Base-by-base conservation (phyloP, 2,888 invertebrate genomes). In the Ethmia dodecea region DNA sequence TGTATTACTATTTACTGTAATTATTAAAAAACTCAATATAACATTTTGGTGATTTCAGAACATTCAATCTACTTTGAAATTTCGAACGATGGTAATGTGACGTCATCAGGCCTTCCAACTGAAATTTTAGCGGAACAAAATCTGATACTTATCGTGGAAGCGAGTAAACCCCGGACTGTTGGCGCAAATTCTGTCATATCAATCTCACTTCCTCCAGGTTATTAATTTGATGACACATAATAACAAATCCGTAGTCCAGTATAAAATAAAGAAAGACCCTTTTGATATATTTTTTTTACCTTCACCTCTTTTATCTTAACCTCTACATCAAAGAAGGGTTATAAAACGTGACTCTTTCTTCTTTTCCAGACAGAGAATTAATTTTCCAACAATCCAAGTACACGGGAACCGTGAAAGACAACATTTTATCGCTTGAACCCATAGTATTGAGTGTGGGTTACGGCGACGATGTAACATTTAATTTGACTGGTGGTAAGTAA, bases 401-500 rank as follows among this genome's bases (percentile, higher is more conserved):
- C 41, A 68, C 45, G 40, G 76, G 77, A 44, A 54, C 48, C 26
- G 43, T 79, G 14, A 52, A 65, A 43, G 52, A 64, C 43, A 52
- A 53, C 22, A 31, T 30, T 22, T 33, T 79, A 28, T 40, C 28
- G n/a, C 43, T 72, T 14, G 51, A 52, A 33, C 43, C 52, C 5
- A 71, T 80, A 41, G 28, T 45, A 10, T 43, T 79, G 32, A 52
- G 36, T 25, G 39, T 46, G 22, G 78, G 72, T 2, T 73, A 65
- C 31, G 56, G 55, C 16, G 47, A 54, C 8, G 60, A 59, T 30
- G 65, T 80, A 2, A 25, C 4, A 9, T 75, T 71, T 38, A 28
- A 30, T 3, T 48, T 77, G 13, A 42, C 37, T 30, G 79, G 78
- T 31, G 76, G 83, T 81, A 48, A 65, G 67, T 55, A 20, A 13